A percentile compares a stretch with the other conserved stretches of the same genome.
phyloP scores from a whole-genome alignment of 2,113 vertebrate genomes.

The Neotoma lepida region DNA sequence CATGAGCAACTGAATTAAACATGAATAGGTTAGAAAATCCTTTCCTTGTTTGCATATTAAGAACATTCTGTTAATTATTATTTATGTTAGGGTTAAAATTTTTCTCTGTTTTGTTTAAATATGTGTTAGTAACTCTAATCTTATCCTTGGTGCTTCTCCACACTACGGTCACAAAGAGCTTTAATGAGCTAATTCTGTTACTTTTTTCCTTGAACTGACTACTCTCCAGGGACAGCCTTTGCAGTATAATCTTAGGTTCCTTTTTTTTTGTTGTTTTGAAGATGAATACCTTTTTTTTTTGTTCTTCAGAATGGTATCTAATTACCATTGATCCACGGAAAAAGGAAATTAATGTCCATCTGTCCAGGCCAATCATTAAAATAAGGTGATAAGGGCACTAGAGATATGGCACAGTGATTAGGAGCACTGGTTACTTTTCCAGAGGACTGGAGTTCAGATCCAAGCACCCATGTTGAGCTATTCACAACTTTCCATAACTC shows the following conservation, averaged over 20 bases:
- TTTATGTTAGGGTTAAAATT: neutral
- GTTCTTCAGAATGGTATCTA: neutral
- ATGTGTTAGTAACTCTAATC: neutral
- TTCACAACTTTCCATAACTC: neutral
- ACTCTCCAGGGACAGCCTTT: neutral
- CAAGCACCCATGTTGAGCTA: neutral
- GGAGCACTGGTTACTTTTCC: neutral
- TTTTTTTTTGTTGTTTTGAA: neutral
- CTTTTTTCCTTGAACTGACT: neutral
- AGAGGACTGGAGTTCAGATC: neutral
- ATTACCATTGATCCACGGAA: neutral
- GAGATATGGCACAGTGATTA: neutral
- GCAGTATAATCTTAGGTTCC: neutral
- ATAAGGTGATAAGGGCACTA: neutral
- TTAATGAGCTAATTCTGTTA: neutral
- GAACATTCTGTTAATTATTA: neutral
- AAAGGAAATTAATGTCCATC: neutral
- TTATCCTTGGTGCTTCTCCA: neutral
- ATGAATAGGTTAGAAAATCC: slow-evolving; percentile 2
- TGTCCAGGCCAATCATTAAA: neutral
- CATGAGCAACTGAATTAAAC: neutral
- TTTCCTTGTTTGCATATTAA: slow-evolving; percentile 24
- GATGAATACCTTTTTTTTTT: neutral
- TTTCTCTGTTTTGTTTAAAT: neutral
- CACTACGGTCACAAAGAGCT: neutral